These are phyloP conservation scores for Oscheius sp. DNA, from an alignment of 2,888 invertebrate species.

Conservation along the genomic window DNA sequence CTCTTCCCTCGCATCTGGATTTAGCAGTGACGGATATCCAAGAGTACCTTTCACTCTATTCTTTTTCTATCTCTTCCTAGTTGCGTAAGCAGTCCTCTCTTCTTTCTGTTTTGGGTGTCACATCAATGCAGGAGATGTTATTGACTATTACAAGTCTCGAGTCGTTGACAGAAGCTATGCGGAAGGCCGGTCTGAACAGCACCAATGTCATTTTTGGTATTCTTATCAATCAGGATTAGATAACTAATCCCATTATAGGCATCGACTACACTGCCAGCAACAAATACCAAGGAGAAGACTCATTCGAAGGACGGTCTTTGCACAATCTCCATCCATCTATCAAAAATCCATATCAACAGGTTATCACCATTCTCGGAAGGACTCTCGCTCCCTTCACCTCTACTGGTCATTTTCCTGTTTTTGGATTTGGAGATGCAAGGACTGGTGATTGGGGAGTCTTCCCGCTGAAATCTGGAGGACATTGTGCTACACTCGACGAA, in stretches of 20 bases:
- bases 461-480: conserved; percentile 70
- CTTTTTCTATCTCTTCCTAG: conserved; percentile 29
- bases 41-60: conserved; percentile 5
- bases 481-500: conserved; percentile 71
- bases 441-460: conserved; percentile 73
- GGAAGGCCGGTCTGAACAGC: conserved; percentile 72
- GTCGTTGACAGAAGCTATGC: conserved; percentile 70
- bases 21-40: conserved; percentile 48
- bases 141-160: conserved; percentile 70
- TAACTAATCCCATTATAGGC: conserved; percentile 43
- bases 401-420: conserved; percentile 72
- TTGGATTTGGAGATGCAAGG: conserved; percentile 74
- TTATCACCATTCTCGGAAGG: conserved; percentile 72
- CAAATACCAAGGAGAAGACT: conserved; percentile 75
- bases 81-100: conserved; percentile 59
- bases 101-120: conserved; percentile 61
- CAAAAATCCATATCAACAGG: conserved; percentile 73
- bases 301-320: conserved; percentile 72
- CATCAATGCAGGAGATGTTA: conserved; percentile 68
- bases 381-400: conserved; percentile 73
- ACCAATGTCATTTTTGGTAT: conserved; percentile 74
- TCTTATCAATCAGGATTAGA: conserved; percentile 3
- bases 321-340: conserved; percentile 65
- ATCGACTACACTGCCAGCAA: conserved; percentile 75
- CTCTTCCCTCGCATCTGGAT: conserved; percentile 39